These are phyloP conservation scores for Agapostemon virescens DNA, from an alignment of 2,888 invertebrate species.

Conservation along the genomic window DNA sequence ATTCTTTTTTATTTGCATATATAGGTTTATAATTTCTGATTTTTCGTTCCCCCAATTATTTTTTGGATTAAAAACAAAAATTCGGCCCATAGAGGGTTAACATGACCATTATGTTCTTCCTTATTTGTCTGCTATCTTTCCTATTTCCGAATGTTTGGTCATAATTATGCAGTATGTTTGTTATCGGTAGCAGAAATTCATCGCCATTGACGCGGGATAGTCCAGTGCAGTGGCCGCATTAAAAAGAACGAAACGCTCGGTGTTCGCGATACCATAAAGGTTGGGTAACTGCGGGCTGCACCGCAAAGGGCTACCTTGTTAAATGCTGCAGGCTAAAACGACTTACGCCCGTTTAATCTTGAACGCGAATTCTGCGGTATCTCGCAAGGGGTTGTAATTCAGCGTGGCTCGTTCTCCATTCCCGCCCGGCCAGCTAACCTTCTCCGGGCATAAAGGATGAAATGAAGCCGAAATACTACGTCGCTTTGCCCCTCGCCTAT, in stretches of 20 bases:
- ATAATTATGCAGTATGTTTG: neutral
- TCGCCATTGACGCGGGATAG: neutral
- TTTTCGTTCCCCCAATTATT: too few species aligned
- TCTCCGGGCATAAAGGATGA: conserved; percentile 75
- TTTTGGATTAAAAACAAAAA: too few species aligned
- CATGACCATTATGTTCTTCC: too few species aligned
- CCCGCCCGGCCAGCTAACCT: conserved; percentile 48
- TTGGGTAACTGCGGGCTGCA: conserved; percentile 21
- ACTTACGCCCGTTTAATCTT: conserved; percentile 79
- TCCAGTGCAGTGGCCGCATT: too few species aligned
- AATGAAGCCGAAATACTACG: conserved; percentile 77
- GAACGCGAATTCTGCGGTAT: conserved; percentile 79
- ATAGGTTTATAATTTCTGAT: too few species aligned
- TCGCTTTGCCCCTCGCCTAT: conserved; percentile 48
- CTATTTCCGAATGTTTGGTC: too few species aligned
- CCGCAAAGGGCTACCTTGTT: conserved; percentile 65
- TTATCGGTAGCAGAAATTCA: neutral
- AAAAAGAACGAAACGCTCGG: conserved; percentile 34
- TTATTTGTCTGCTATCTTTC: too few species aligned
- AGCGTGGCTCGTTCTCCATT: conserved; percentile 68
- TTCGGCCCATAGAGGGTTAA: too few species aligned
- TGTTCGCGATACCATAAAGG: conserved; percentile 37
- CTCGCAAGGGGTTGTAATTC: conserved; percentile 79
- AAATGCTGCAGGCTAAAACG: conserved; percentile 72
- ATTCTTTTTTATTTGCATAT: too few species aligned